A percentile compares a stretch with the other conserved stretches of the same genome.
phyloP scores from a whole-genome alignment of 1,140 invertebrate species.

The Homalodisca vitripennis region DNA sequence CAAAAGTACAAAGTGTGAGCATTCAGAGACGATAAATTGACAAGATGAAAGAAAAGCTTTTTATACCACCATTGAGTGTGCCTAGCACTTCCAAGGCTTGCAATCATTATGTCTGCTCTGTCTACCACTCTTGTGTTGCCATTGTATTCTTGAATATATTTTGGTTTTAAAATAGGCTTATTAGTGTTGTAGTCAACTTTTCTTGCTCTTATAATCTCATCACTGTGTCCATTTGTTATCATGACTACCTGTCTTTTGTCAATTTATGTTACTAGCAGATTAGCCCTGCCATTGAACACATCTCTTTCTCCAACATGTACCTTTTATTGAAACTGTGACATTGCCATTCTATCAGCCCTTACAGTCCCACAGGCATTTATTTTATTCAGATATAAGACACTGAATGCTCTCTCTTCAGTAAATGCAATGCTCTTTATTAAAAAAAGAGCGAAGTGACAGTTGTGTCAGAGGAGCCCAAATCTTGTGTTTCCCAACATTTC shows the following conservation, averaged over 20 bases:
- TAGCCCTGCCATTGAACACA: slow-evolving; percentile 35
- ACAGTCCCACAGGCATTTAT: slow-evolving; percentile 43
- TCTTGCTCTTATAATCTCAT: slow-evolving; percentile 35
- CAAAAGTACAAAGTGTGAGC: slow-evolving; percentile 3
- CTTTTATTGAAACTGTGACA: slow-evolving; percentile 42
- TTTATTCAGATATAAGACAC: slow-evolving; percentile 36
- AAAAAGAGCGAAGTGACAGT: slow-evolving; percentile 41
- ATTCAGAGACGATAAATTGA: slow-evolving; percentile 36
- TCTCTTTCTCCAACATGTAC: slow-evolving; percentile 40
- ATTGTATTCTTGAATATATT: slow-evolving; percentile 46
- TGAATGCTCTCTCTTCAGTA: slow-evolving; percentile 41
- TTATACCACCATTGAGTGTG: slow-evolving; percentile 48
- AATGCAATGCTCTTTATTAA: slow-evolving; percentile 41
- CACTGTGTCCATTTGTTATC: slow-evolving; percentile 42
- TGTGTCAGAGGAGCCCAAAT: slow-evolving; percentile 39
- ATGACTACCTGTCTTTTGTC: slow-evolving; percentile 43
- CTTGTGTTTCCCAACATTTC: slow-evolving; percentile 27
- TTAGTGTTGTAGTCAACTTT: slow-evolving; percentile 29
- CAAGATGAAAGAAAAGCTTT: slow-evolving; percentile 44
- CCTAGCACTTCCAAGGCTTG: slow-evolving; percentile 41
- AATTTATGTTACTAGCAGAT: slow-evolving; percentile 43
- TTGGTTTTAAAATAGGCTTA: slow-evolving; percentile 40
- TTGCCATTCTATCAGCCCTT: slow-evolving; percentile 38
- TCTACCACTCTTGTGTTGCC: slow-evolving; percentile 47
- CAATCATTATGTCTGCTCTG: slow-evolving; percentile 44